phyloP scores from a whole-genome alignment of 1,140 invertebrate species.

The Agrilus planipennis region DNA sequence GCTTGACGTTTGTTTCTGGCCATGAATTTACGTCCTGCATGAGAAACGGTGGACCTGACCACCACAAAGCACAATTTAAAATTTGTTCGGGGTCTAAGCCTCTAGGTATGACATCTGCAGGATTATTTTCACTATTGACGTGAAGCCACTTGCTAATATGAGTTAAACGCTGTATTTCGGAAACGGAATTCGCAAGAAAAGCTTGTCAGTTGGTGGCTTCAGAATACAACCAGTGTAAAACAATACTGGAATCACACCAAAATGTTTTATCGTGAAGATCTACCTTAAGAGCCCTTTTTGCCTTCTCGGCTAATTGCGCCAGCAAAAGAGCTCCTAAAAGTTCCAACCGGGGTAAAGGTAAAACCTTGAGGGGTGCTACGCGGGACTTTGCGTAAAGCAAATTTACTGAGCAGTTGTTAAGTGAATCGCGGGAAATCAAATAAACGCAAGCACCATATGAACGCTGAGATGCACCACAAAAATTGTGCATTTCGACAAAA shows the following conservation, averaged over 20 bases:
- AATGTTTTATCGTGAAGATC: not conserved
- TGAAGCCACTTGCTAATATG: not conserved
- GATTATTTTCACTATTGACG: not conserved
- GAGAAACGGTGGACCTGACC: not conserved
- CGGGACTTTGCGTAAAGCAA: conserved; percentile 30
- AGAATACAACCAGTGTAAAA: not conserved
- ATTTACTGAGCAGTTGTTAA: too few relatives aligned
- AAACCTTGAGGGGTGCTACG: conserved; percentile 30
- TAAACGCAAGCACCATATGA: too few relatives aligned
- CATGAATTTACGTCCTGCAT: too few relatives aligned
- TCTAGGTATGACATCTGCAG: not conserved
- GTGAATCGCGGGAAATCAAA: too few relatives aligned
- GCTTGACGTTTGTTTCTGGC: too few relatives aligned
- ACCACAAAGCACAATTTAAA: not conserved
- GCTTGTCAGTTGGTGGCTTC: not conserved
- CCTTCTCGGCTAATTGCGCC: conserved; percentile 5
- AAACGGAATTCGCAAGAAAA: not conserved
- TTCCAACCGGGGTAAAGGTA: conserved; percentile 13
- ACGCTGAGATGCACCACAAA: too few relatives aligned
- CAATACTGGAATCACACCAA: not conserved
- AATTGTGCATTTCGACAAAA: not conserved
- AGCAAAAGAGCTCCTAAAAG: conserved; percentile 14
- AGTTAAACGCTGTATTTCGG: not conserved
- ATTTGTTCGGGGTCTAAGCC: not conserved
- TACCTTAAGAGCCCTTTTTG: not conserved